Conservation (phyloP, 2,888 invertebrate species). For the Scaptomyza polygonia region DNA sequence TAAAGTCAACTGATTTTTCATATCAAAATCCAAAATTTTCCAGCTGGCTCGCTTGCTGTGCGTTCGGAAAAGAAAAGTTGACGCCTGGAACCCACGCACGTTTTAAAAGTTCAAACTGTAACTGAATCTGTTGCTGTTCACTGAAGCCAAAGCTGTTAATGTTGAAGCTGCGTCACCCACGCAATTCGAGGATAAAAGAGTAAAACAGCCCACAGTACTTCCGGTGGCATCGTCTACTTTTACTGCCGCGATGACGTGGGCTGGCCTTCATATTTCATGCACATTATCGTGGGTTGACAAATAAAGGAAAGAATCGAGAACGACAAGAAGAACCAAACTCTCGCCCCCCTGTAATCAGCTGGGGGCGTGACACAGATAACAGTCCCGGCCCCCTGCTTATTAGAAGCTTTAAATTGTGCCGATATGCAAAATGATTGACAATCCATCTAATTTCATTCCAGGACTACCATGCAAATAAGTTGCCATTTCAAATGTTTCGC, state of each 20-base stretch:
- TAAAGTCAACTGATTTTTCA: not conserved
- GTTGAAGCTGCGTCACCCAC: constrained; percentile 29
- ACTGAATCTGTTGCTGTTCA: not conserved
- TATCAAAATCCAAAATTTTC: not conserved
- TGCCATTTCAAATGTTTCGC: constrained; percentile 52
- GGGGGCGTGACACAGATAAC: constrained; percentile 53
- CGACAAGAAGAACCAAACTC: too few species aligned
- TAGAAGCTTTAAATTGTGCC: constrained; percentile 49
- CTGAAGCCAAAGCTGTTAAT: not conserved
- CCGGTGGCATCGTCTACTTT: constrained; percentile 34
- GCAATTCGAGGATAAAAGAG: constrained; percentile 20
- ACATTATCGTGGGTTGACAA: constrained; percentile 28
- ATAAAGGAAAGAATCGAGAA: constrained; percentile 30
- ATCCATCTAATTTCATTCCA: constrained; percentile 58
- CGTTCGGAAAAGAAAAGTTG: not conserved
- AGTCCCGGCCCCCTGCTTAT: constrained; percentile 24
- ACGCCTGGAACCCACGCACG: not conserved
- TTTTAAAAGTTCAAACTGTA: not conserved
- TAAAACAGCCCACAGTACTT: constrained; percentile 29
- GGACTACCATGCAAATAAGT: constrained; percentile 65
- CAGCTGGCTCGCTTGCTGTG: not conserved
- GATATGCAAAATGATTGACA: constrained; percentile 73
- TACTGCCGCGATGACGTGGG: constrained; percentile 40
- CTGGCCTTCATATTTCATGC: constrained; percentile 1
- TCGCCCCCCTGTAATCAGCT: constrained; percentile 48